Evolutionary conservation across 1,140 invertebrate species (phyloP).

Genomic region (Sarcophaga peregrina): DNA sequence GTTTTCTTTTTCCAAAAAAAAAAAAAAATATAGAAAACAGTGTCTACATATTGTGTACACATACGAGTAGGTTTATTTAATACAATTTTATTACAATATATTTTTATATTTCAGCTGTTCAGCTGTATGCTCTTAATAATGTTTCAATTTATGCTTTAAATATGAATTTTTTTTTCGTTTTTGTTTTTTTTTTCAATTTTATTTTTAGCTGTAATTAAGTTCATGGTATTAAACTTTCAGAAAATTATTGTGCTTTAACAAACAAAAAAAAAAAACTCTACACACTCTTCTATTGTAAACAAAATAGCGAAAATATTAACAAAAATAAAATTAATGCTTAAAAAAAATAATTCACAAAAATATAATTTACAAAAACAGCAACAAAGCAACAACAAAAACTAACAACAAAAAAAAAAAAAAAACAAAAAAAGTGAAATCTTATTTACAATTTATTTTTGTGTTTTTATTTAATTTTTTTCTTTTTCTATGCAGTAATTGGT

Average conservation of each 20-base stretch:
- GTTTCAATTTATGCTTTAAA: not conserved
- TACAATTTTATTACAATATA: not conserved
- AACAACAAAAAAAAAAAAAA: not conserved
- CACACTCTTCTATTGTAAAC: too few relatives aligned
- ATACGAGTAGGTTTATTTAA: too few relatives aligned
- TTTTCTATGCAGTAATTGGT: not conserved
- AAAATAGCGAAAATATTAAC: too few relatives aligned
- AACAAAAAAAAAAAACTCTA: too few relatives aligned
- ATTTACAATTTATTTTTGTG: not conserved
- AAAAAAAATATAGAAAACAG: not conserved
- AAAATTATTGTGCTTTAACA: not conserved
- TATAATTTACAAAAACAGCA: not conserved
- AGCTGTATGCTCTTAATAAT: not conserved
- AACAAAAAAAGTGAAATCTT: not conserved
- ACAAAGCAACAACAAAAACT: not conserved
- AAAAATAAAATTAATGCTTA: too few relatives aligned
- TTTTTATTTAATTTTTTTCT: not conserved
- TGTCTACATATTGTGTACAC: too few relatives aligned
- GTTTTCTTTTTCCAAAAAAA: not conserved
- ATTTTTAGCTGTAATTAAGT: conserved; percentile 8
- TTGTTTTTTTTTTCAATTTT: not conserved
- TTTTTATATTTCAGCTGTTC: not conserved
- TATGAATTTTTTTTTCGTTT: not conserved
- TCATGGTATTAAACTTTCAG: conserved; percentile 27
- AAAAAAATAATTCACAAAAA: too few relatives aligned